Evolutionary conservation across 2,797 vertebrate species (phyloP).

Genomic region (Galago senegalensis): DNA sequence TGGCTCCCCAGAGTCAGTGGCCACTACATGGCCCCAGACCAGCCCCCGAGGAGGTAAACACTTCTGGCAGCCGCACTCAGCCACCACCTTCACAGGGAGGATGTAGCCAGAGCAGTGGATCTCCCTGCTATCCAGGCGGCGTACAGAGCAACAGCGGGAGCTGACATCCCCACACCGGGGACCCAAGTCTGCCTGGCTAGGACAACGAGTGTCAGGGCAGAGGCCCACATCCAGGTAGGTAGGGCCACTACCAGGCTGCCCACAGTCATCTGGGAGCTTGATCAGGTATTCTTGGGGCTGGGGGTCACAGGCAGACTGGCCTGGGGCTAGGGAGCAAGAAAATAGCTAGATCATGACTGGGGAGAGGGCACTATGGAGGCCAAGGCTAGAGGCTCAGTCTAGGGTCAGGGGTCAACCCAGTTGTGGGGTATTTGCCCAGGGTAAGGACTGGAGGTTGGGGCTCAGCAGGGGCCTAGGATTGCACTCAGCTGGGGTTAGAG

Average conservation of each 20-base stretch:
- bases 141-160: slow-evolving; percentile 93
- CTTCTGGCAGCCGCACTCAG: slow-evolving; percentile 93
- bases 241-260: slow-evolving; percentile 90
- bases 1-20: slow-evolving; percentile 94
- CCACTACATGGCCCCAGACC: slow-evolving; percentile 93
- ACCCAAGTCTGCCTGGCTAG: slow-evolving; percentile 87
- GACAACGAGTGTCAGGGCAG: slow-evolving; percentile 93
- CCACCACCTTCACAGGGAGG: slow-evolving; percentile 94
- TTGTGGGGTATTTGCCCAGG: not conserved
- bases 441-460: not conserved
- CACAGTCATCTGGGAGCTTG: slow-evolving; percentile 94
- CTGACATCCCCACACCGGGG: slow-evolving; percentile 91
- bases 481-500: not conserved
- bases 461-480: not conserved
- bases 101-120: slow-evolving; percentile 92
- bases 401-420: not conserved
- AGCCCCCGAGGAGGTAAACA: slow-evolving; percentile 93
- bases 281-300: slow-evolving; percentile 92
- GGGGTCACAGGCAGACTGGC: slow-evolving; percentile 92
- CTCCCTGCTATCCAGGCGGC: slow-evolving; percentile 91
- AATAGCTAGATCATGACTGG: not conserved
- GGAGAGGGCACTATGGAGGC: not conserved
- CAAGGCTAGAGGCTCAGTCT: not conserved
- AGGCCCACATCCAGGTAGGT: slow-evolving; percentile 93
- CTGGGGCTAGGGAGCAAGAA: slow-evolving; percentile 89